A percentile compares a stretch with the other conserved stretches of the same genome.
Evolutionary conservation across 2,113 vertebrate species (phyloP).

Genomic region (Cervus canadensis): DNA sequence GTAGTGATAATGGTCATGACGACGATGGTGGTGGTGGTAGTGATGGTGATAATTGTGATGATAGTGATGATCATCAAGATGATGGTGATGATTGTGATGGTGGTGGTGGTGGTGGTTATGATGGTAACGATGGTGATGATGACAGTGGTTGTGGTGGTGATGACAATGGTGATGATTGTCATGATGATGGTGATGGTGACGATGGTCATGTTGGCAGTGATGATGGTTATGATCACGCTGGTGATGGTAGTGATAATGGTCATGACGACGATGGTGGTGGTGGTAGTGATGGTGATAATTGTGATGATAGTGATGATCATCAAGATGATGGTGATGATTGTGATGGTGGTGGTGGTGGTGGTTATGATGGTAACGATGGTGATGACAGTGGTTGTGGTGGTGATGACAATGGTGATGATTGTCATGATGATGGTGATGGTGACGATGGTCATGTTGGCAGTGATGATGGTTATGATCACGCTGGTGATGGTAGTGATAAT

Average conservation of each 20-base stretch:
- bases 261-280: accelerated
- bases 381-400: accelerated
- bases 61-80: too few species aligned
- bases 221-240: accelerated
- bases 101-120: accelerated
- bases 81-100: too few species aligned
- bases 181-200: accelerated
- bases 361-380: accelerated
- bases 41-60: too few species aligned
- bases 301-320: background rate
- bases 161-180: background rate
- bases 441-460: accelerated
- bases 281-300: accelerated
- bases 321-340: background rate
- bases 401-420: background rate
- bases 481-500: accelerated
- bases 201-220: accelerated
- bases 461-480: accelerated
- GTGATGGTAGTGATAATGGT: accelerated
- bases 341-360: background rate
- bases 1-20: too few species aligned
- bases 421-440: too few species aligned
- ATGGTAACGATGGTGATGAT: accelerated
- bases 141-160: accelerated
- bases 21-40: too few species aligned